phyloP scores from a whole-genome alignment of 2,888 invertebrate genomes.

The Amphipoea oculea region DNA sequence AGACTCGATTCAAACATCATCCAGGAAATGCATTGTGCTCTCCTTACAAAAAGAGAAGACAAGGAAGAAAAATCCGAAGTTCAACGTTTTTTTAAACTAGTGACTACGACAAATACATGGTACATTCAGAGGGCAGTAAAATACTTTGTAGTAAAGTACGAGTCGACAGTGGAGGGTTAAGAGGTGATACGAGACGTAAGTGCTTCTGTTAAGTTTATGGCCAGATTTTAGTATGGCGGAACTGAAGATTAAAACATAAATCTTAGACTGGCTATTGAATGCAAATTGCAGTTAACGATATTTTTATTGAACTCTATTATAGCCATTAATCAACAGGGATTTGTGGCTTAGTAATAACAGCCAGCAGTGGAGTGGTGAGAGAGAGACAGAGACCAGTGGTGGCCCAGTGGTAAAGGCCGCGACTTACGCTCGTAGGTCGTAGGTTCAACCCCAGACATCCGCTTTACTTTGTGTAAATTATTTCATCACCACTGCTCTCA shows the following conservation, averaged over 20 bases:
- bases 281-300: background rate
- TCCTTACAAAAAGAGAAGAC: background rate
- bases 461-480: no score
- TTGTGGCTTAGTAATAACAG: no score
- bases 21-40: background rate
- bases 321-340: no score
- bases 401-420: no score
- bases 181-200: conserved; percentile 25
- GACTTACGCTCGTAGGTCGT: no score
- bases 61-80: background rate
- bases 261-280: background rate
- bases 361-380: no score
- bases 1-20: background rate
- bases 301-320: no score
- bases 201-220: conserved; percentile 33
- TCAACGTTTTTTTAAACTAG: conserved; percentile 21
- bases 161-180: conserved; percentile 29
- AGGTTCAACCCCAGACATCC: no score
- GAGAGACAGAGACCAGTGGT: no score
- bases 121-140: conserved; percentile 33
- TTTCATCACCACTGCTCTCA: no score
- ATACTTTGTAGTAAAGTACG: conserved; percentile 46
- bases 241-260: background rate
- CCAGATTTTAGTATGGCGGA: conserved; percentile 6
- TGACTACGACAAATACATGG: conserved; percentile 20